Evolutionary conservation across 2,113 vertebrate species (phyloP).

Genomic region (Copsychus sechellarum): DNA sequence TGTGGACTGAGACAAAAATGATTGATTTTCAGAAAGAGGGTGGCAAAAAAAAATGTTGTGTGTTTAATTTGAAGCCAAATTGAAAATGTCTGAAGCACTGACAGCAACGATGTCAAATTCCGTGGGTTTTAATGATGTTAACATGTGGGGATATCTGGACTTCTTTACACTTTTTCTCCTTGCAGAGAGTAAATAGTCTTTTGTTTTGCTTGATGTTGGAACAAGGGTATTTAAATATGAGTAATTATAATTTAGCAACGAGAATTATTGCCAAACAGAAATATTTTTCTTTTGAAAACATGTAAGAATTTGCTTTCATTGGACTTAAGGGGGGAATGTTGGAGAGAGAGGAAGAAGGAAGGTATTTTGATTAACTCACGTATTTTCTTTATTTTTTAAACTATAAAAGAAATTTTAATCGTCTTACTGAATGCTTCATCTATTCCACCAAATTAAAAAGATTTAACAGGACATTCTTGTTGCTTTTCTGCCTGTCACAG

Average conservation of each 20-base stretch:
- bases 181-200: not conserved
- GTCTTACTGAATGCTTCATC: not conserved
- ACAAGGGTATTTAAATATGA: not conserved
- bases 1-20: not conserved
- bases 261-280: not conserved
- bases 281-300: not conserved
- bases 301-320: not conserved
- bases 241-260: not conserved
- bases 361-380: not conserved
- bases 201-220: not conserved
- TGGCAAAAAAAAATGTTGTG: not conserved
- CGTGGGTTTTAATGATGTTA: not conserved
- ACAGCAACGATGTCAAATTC: not conserved
- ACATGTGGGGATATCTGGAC: not conserved
- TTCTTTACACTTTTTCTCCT: not conserved
- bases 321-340: not conserved
- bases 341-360: not conserved
- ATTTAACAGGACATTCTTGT: not conserved
- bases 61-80: not conserved
- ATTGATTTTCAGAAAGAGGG: not conserved
- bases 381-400: not conserved
- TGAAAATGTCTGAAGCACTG: not conserved
- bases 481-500: not conserved
- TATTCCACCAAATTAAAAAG: not conserved
- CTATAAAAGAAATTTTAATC: not conserved